These are phyloP conservation scores for Indri indri DNA, from an alignment of 2,113 vertebrate species.

Conservation along the genomic window DNA sequence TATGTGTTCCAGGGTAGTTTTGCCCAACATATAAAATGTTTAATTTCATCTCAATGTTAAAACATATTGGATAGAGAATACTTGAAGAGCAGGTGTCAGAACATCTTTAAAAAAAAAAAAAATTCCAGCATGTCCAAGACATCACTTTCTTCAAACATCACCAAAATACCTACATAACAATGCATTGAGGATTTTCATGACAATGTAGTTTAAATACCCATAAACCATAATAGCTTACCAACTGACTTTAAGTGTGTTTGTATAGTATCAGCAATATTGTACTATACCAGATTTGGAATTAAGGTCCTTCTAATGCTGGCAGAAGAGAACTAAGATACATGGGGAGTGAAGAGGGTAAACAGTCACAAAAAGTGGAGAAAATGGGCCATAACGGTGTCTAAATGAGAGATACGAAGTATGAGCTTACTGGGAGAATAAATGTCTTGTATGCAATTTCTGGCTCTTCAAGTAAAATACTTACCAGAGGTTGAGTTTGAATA, in stretches of 20 bases:
- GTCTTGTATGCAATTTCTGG: not conserved
- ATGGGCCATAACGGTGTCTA: not conserved
- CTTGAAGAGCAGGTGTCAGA: not conserved
- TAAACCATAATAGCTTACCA: not conserved
- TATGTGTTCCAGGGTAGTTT: not conserved
- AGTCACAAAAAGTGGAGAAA: not conserved
- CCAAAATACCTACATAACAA: not conserved
- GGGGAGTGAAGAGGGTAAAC: not conserved
- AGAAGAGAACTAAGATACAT: not conserved
- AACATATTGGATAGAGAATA: not conserved
- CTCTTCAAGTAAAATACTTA: not conserved
- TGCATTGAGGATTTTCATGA: not conserved
- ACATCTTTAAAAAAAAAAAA: not conserved
- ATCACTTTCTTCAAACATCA: not conserved
- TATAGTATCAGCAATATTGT: not conserved
- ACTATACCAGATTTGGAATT: not conserved
- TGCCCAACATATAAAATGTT: not conserved
- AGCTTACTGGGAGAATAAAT: not conserved
- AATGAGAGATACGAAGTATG: not conserved
- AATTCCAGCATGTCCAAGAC: not conserved
- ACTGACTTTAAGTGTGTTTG: not conserved
- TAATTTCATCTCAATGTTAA: not conserved
- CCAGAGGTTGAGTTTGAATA: not conserved
- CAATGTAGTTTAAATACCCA: not conserved
- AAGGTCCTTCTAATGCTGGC: not conserved